These are phyloP conservation scores for Metopolophium dirhodum DNA, from an alignment of 1,140 invertebrate genomes.

Conservation along the genomic window DNA sequence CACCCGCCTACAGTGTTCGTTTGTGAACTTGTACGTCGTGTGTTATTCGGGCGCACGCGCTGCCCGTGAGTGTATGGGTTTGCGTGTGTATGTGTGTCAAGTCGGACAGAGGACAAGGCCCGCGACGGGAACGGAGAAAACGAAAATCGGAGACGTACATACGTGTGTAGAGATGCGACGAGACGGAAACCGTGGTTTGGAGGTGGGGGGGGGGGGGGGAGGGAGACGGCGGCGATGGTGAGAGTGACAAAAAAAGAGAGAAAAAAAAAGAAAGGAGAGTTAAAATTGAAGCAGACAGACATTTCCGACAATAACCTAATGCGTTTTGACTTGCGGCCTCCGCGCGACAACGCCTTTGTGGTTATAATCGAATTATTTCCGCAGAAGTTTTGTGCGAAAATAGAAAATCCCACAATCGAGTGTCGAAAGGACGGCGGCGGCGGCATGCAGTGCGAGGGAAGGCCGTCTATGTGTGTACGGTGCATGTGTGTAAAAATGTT, in stretches of 20 bases:
- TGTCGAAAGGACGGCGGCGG: neutral
- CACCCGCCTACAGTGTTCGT: neutral
- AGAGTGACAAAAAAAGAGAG: neutral
- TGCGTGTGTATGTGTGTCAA: neutral
- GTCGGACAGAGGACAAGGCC: neutral
- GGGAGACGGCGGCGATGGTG: no score
- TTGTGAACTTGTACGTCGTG: neutral
- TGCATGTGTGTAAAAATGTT: neutral
- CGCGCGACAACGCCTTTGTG: slow-evolving; percentile 43
- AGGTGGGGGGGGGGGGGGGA: no score
- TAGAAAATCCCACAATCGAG: slow-evolving; percentile 37
- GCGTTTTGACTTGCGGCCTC: slow-evolving; percentile 46
- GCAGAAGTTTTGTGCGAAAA: slow-evolving; percentile 39
- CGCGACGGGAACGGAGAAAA: neutral
- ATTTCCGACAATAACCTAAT: slow-evolving; percentile 52
- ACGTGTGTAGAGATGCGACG: neutral
- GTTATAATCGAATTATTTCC: slow-evolving; percentile 55
- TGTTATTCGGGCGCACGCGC: neutral
- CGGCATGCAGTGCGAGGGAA: no score
- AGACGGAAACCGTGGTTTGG: no score
- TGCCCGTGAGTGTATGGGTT: neutral
- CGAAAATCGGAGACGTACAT: slow-evolving; percentile 10
- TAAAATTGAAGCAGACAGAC: slow-evolving; percentile 54
- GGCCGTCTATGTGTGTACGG: neutral
- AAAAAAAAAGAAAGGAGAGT: neutral